A percentile compares a stretch with the other conserved stretches of the same genome.
Evolutionary conservation across 2,113 vertebrate genomes (phyloP).

Genomic region (Delphinapterus leucas): DNA sequence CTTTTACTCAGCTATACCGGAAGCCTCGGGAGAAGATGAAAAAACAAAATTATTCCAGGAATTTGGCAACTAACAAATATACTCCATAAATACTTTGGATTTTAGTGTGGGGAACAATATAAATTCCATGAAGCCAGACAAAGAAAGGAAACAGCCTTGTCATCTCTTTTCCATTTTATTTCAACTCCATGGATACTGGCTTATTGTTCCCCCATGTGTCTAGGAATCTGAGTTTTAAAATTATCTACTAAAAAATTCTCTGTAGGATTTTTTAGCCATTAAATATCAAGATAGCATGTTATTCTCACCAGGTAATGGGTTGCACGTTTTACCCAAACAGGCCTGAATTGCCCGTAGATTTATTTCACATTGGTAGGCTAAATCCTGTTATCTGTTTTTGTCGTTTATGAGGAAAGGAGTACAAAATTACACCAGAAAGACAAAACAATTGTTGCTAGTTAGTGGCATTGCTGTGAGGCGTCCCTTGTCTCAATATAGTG

Average conservation of each 20-base stretch:
- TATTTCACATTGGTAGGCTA: background rate
- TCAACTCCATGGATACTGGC: background rate
- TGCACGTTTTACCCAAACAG: background rate
- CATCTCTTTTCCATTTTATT: background rate
- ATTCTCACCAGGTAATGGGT: background rate
- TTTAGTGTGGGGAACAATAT: background rate
- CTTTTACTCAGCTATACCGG: background rate
- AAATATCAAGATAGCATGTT: background rate
- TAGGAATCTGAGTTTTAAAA: constrained; percentile 1
- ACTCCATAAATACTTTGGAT: background rate
- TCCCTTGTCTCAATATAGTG: background rate
- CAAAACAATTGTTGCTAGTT: background rate
- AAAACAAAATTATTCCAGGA: background rate
- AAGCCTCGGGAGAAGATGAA: background rate
- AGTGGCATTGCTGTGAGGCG: background rate
- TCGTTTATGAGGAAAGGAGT: background rate
- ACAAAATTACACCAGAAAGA: background rate
- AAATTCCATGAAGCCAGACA: background rate
- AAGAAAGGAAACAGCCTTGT: background rate
- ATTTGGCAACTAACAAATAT: background rate
- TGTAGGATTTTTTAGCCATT: background rate
- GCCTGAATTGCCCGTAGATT: background rate
- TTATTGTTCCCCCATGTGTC: background rate
- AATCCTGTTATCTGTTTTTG: background rate
- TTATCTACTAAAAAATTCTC: background rate